Percentiles rank a stretch among this genome's conserved stretches.
phyloP scores from a whole-genome alignment of 2,113 vertebrate genomes.

The Hirundichthys speculiger region DNA sequence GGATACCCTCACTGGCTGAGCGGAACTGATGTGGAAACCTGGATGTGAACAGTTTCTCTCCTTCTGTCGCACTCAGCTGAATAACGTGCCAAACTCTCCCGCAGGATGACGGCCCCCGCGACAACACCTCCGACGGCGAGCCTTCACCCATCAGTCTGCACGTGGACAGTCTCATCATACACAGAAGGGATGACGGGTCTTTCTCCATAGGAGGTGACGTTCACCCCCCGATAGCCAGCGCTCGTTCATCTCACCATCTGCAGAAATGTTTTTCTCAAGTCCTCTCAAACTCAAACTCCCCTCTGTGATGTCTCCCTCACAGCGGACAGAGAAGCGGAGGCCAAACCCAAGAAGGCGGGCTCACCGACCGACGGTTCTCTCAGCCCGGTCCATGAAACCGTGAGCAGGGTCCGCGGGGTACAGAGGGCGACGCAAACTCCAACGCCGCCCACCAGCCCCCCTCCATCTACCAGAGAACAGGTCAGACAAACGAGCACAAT shows the following conservation, averaged over 20 bases:
- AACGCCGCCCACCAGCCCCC: slow-evolving; percentile 60
- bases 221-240: slow-evolving; percentile 22
- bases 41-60: slow-evolving; percentile 18
- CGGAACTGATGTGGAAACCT: slow-evolving; percentile 22
- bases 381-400: slow-evolving; percentile 55
- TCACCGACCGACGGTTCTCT: slow-evolving; percentile 43
- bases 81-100: neutral
- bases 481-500: slow-evolving; percentile 79
- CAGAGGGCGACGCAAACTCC: slow-evolving; percentile 85
- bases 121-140: slow-evolving; percentile 78
- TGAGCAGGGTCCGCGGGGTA: slow-evolving; percentile 41
- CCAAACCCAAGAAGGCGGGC: slow-evolving; percentile 48
- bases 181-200: slow-evolving; percentile 90
- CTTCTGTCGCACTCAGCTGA: neutral
- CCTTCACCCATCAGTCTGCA: slow-evolving; percentile 84
- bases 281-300: neutral
- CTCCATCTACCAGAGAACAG: slow-evolving; percentile 80
- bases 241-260: too few species aligned
- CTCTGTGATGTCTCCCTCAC: slow-evolving; percentile 8
- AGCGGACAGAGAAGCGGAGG: slow-evolving; percentile 56
- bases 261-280: slow-evolving; percentile 12
- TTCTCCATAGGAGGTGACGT: slow-evolving; percentile 90
- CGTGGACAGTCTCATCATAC: slow-evolving; percentile 89
- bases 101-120: slow-evolving; percentile 90
- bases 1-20: too few species aligned